phyloP scores from a whole-genome alignment of 2,797 vertebrate species.

The Melanotaenia pygmaea region DNA sequence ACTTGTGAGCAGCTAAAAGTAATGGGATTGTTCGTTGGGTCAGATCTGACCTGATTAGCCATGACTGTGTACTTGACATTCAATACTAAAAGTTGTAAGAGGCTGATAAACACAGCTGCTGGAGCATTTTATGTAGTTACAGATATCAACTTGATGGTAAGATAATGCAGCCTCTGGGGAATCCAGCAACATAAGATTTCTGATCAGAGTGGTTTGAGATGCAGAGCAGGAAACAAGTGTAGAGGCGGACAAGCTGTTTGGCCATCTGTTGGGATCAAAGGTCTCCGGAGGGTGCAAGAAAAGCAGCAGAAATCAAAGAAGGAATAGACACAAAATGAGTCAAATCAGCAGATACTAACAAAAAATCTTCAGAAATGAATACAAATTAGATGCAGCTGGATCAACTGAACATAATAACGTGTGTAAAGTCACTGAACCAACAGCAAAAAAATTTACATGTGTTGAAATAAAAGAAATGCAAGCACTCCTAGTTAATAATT shows the following conservation, averaged over 20 bases:
- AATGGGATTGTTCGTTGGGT: slow-evolving; percentile 56
- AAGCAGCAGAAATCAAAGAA: not conserved
- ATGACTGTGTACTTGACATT: slow-evolving; percentile 16
- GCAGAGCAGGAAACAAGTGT: slow-evolving; percentile 1
- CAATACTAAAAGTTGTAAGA: slow-evolving; percentile 18
- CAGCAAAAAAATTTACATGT: not conserved
- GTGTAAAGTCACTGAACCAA: not conserved
- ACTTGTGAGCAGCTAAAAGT: slow-evolving; percentile 55
- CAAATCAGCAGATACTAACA: not conserved
- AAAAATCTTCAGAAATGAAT: not conserved
- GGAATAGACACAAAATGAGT: not conserved
- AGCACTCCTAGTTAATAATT: not conserved
- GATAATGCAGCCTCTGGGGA: not conserved
- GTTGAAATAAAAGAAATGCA: not conserved
- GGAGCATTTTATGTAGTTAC: slow-evolving; percentile 12
- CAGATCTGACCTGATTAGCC: slow-evolving; percentile 27
- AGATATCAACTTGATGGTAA: not conserved
- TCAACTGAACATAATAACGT: not conserved
- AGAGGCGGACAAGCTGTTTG: slow-evolving; percentile 13
- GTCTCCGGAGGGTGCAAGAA: slow-evolving; percentile 8
- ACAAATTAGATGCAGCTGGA: too few relatives aligned
- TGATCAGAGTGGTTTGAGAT: not conserved
- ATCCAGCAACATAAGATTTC: not conserved
- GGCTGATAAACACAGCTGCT: slow-evolving; percentile 7
- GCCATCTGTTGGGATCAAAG: slow-evolving; percentile 32